phyloP scores from a whole-genome alignment of 2,113 vertebrate genomes.

The Pteruthius melanotis region DNA sequence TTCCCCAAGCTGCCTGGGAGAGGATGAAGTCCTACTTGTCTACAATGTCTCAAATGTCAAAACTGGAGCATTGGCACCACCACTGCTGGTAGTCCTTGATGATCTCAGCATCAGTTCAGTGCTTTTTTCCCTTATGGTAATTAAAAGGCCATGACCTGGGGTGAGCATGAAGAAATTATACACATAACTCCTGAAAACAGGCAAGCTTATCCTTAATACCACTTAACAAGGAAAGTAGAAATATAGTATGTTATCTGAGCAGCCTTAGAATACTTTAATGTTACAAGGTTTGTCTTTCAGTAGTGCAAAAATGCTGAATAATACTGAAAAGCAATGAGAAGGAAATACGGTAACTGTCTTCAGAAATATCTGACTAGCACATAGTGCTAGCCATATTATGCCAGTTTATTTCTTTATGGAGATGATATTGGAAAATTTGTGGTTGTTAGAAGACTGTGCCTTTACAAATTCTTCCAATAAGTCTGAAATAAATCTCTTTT shows the following conservation, averaged over 20 bases:
- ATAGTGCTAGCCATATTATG: not conserved
- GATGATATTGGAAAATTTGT: not conserved
- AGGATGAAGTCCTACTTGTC: not conserved
- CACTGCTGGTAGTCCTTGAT: not conserved
- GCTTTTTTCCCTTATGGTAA: not conserved
- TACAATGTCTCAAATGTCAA: not conserved
- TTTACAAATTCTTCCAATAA: not conserved
- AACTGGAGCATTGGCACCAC: not conserved
- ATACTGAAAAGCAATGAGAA: not conserved
- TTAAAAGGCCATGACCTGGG: not conserved
- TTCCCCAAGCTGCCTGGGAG: not conserved
- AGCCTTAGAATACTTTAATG: not conserved
- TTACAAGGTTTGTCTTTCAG: not conserved
- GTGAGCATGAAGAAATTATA: not conserved
- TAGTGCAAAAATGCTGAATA: not conserved
- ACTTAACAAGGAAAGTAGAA: not conserved
- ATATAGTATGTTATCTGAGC: not conserved
- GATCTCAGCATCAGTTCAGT: not conserved
- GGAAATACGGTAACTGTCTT: not conserved
- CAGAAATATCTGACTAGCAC: not conserved
- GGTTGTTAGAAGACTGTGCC: not conserved
- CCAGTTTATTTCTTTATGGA: not conserved
- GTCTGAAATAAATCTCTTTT: not conserved
- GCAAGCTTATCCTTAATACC: not conserved
- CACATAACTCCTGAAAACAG: not conserved